A percentile compares a stretch with the other conserved stretches of the same genome.
phyloP scores from a whole-genome alignment of 2,113 vertebrate genomes.

The Nerophis ophidion region DNA sequence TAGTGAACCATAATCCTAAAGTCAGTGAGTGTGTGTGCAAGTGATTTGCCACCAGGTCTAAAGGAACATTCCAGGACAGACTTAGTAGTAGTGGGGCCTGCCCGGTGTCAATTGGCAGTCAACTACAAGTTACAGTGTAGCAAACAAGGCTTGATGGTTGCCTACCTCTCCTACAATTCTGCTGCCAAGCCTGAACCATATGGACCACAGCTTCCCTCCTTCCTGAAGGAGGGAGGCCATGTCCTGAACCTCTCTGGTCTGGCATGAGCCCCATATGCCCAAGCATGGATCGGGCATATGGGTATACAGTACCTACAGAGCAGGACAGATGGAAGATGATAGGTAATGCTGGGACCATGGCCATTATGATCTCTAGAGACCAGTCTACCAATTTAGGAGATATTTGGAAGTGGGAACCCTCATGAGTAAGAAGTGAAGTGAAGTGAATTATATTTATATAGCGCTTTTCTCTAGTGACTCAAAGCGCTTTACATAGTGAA shows the following conservation, averaged over 20 bases:
- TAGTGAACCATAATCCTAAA: constrained; percentile 20
- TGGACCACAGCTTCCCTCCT: constrained; percentile 65
- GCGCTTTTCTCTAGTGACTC: no score
- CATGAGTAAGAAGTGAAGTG: no score
- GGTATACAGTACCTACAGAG: constrained; percentile 45
- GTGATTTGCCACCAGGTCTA: constrained; percentile 50
- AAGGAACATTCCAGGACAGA: constrained; percentile 60
- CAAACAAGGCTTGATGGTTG: constrained; percentile 28
- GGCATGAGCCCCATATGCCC: constrained; percentile 40
- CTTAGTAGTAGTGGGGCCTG: constrained; percentile 45
- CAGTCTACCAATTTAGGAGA: constrained; percentile 20
- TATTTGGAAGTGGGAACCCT: constrained; percentile 16
- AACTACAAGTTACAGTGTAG: constrained; percentile 27
- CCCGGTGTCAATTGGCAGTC: constrained; percentile 27
- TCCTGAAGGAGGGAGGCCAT: constrained; percentile 63
- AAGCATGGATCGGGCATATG: constrained; percentile 41
- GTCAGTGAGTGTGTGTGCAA: constrained; percentile 4
- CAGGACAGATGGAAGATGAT: constrained; percentile 60
- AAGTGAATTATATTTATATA: no score
- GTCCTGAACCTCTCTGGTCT: constrained; percentile 59
- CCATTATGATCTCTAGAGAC: constrained; percentile 20
- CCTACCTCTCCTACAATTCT: constrained; percentile 1
- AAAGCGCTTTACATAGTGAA: no score
- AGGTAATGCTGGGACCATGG: constrained; percentile 37
- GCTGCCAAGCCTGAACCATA: constrained; percentile 59